Base-by-base conservation (phyloP, 2,888 invertebrate species). In the Crepidodera aurea region DNA sequence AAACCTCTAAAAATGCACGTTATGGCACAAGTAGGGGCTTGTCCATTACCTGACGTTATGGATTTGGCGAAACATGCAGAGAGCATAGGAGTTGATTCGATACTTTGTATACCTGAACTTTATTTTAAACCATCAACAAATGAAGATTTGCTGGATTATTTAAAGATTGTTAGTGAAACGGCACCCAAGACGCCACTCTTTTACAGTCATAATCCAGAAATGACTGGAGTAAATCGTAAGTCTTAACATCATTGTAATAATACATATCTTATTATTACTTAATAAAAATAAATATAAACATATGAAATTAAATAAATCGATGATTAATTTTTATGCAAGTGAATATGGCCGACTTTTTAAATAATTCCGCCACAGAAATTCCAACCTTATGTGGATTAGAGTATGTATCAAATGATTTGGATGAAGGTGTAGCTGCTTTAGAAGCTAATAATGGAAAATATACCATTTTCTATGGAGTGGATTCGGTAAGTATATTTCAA, bases 191-290 rank as follows among this genome's bases (percentile, higher is more conserved):
- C 89, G 0, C 94, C 94, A 0, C 84, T 94, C 40, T 83, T 93
- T 22, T 93, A 94, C 76, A 94, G 94, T 75, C 93, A 94, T 75
- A 90, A 93, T 70, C 93, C 94, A 0, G 82, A 82, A 64, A 86
- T 89, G 79, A 89, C 88, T 37, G 87, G 86, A 61, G 88, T 93
- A 18, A 85, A 88, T 68, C 82, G 93, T 93, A 83, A 87, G 88
- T 84, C 22, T 40, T 8, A 15, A 12, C n/a, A 8, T 12, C 12
- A 4, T 51, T 51, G n/a, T 22, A 22, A 6, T 6, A 22, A 22
- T 4, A 22, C 22, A 6, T 22, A 22, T 22, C 22, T 22, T 22
- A 22, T 22, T 22, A 22, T 6, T 4, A 22, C 22, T 22, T 22
- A 6, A 22, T 22, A 22, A n/a, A n/a, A n/a, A n/a, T n/a, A n/a